Evolutionary conservation across 2,797 vertebrate genomes (phyloP).

Genomic region (Gymnothorax javanicus): DNA sequence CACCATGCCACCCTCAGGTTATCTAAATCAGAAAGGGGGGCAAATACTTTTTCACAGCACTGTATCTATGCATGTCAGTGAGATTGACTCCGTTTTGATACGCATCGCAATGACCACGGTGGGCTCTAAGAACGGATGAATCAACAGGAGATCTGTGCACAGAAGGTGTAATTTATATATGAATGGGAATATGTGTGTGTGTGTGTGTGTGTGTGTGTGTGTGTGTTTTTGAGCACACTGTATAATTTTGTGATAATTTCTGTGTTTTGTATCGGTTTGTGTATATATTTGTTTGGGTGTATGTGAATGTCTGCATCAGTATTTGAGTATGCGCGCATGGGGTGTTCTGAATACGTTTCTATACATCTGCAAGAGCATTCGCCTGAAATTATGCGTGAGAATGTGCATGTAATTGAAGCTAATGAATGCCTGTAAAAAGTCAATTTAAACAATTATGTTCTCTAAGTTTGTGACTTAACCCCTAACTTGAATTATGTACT

Average conservation of each 20-base stretch:
- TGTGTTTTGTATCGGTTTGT: constrained; percentile 18
- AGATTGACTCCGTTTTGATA: constrained; percentile 17
- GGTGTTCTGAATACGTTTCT: not conserved
- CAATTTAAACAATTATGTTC: not conserved
- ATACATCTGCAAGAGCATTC: too few relatives aligned
- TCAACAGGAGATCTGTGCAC: constrained; percentile 11
- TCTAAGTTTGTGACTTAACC: not conserved
- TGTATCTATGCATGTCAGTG: not conserved
- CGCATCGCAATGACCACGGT: constrained; percentile 6
- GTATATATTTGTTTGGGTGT: constrained; percentile 46
- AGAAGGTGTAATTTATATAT: constrained; percentile 17
- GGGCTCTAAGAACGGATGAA: not conserved
- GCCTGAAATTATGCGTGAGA: too few relatives aligned
- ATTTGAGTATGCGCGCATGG: not conserved
- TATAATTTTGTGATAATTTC: not conserved
- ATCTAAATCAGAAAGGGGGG: too few relatives aligned
- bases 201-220: not conserved
- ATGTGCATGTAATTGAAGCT: not conserved
- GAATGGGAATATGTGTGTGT: not conserved
- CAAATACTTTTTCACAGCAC: too few relatives aligned
- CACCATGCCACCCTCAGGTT: too few relatives aligned
- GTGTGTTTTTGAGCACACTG: not conserved
- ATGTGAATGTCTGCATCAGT: constrained; percentile 26
- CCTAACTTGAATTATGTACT: not conserved
- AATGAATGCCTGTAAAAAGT: not conserved